A percentile compares a stretch with the other conserved stretches of the same genome.
These are phyloP conservation scores for Chelon auratus DNA, from an alignment of 2,797 vertebrate genomes.

Conservation along the genomic window DNA sequence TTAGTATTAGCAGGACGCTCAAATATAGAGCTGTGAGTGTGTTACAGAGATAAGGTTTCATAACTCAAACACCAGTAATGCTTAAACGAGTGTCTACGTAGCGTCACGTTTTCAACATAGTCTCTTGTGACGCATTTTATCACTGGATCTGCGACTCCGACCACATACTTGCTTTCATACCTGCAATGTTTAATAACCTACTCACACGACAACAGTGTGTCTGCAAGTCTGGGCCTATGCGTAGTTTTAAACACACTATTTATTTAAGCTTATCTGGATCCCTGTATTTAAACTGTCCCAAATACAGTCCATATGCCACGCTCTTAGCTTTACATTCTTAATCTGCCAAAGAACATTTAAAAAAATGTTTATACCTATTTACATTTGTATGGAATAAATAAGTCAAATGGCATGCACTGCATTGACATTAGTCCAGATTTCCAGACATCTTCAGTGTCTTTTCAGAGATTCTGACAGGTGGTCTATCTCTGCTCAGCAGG, in stretches of 20 bases:
- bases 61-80: conserved; percentile 36
- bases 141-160: too few relatives aligned
- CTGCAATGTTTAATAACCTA: too few relatives aligned
- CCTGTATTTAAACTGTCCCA: not conserved
- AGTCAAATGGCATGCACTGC: not conserved
- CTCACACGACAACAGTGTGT: too few relatives aligned
- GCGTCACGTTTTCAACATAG: conserved; percentile 37
- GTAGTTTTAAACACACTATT: too few relatives aligned
- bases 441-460: conserved; percentile 34
- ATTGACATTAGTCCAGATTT: conserved; percentile 28
- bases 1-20: conserved; percentile 24
- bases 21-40: conserved; percentile 41
- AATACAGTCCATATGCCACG: not conserved
- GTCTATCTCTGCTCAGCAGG: conserved; percentile 55
- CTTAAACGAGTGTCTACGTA: conserved; percentile 28
- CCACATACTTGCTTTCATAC: too few relatives aligned
- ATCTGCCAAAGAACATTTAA: not conserved
- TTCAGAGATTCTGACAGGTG: conserved; percentile 64
- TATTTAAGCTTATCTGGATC: not conserved
- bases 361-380: too few relatives aligned
- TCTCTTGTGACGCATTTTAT: not conserved
- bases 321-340: not conserved
- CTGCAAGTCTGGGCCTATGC: not conserved
- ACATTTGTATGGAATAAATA: not conserved
- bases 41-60: conserved; percentile 44